Conservation (phyloP, 2,113 vertebrate genomes). For the Phrynosoma platyrhinos region DNA sequence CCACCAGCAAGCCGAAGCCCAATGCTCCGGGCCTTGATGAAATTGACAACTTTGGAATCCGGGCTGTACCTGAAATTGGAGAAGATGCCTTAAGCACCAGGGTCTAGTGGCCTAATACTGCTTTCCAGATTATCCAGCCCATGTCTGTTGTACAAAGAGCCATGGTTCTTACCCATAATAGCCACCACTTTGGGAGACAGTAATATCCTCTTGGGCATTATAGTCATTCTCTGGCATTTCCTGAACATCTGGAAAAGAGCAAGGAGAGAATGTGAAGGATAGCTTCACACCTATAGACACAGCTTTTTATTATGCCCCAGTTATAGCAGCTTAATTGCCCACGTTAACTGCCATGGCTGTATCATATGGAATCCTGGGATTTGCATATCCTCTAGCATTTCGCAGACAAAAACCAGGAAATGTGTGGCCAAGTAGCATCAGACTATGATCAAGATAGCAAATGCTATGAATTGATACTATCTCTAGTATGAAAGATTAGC, state of each 20-base stretch:
- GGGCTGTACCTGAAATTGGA: conserved; percentile 82
- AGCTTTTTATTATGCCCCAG: neutral
- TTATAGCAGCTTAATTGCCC: too few species aligned
- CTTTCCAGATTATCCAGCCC: neutral
- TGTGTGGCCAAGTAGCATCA: too few species aligned
- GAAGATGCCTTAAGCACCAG: neutral
- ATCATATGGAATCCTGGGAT: too few species aligned
- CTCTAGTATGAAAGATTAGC: too few species aligned
- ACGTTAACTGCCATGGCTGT: too few species aligned
- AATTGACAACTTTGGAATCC: conserved; percentile 76
- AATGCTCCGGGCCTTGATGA: conserved; percentile 86
- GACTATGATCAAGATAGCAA: too few species aligned
- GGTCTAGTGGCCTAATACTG: too few species aligned
- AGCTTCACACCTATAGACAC: neutral
- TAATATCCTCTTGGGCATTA: neutral
- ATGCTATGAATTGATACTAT: too few species aligned
- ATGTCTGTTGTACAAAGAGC: too few species aligned
- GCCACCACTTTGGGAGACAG: neutral
- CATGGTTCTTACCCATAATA: conserved; percentile 38
- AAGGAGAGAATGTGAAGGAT: neutral
- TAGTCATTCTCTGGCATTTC: neutral
- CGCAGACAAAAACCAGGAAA: too few species aligned
- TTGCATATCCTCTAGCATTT: too few species aligned
- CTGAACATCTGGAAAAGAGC: conserved; percentile 57
- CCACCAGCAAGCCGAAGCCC: conserved; percentile 92